Evolutionary conservation across 1,140 invertebrate species (phyloP), one percentile per base, ranked within the genome.

Genomic region (Brachionus calyciflorus): DNA sequence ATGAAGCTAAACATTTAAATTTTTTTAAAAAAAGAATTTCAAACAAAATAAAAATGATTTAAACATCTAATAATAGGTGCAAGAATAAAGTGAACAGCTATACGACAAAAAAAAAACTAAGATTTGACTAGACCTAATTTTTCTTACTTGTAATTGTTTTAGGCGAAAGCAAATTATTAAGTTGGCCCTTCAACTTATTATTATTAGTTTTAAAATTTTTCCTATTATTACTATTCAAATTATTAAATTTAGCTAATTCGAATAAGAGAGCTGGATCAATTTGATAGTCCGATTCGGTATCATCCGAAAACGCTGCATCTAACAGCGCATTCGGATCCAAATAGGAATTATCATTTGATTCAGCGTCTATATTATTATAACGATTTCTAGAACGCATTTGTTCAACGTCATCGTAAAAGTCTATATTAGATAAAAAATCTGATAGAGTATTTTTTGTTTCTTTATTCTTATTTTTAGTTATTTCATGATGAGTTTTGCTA

Each of bases 401-500:
- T 28, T 70, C 65, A 0, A 70, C 65, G 17, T 70, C 46, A 33
- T 70, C 65, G 7, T 49, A 49, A 51, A 49, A 70, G 9, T 70
- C 65, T 30, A 60, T 37, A 37, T 30, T 37, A 24, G 19, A 65
- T 44, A 41, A 46, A 21, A 65, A 44, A 44, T 37, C 41, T 6
- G 40, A 41, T 2, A 21, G 37, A 14, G 37, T 12, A 44, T 65
- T 65, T 65, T 65, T 65, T 44, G 40, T 17, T 26, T 46, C 30
- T 17, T 44, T 19, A 44, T 44, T 65, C 24, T 24, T 41, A 73
- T 73, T 37, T 37, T 49, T 73, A 37, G 33, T 3, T 37, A 73
- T 46, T 55, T 73, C 46, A 55, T 73, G 69, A 53, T 73, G 69
- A 55, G 33, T 49, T 41, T 73, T 73, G 37, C 69, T 73, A 73